Evolutionary conservation across 2,797 vertebrate species (phyloP).

Genomic region (Gymnocypris eckloni): DNA sequence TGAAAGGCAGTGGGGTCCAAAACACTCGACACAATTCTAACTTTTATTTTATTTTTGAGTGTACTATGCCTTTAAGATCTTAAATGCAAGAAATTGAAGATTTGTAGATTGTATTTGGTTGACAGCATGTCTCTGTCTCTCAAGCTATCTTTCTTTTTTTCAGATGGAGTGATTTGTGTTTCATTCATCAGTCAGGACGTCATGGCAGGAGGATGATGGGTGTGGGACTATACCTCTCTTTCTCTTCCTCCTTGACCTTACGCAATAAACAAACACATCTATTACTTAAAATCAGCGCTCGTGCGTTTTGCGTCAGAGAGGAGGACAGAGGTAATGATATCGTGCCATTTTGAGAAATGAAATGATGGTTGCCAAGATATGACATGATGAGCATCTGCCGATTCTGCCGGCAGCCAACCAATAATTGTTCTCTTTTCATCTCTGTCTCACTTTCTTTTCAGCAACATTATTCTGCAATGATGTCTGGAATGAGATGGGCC

Average conservation of each 20-base stretch:
- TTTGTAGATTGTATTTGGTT: conserved; percentile 1
- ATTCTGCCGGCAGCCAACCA: conserved; percentile 17
- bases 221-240: neutral
- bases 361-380: conserved; percentile 44
- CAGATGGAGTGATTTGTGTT: conserved; percentile 54
- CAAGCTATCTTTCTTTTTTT: conserved; percentile 60
- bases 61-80: neutral
- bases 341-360: conserved; percentile 32
- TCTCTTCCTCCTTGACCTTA: conserved; percentile 21
- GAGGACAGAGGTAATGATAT: conserved; percentile 44
- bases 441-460: conserved; percentile 31
- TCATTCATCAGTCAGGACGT: neutral
- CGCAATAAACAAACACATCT: conserved; percentile 16
- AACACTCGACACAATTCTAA: neutral
- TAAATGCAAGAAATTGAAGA: neutral
- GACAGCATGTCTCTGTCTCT: conserved; percentile 25
- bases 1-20: neutral
- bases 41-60: neutral
- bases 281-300: conserved; percentile 6
- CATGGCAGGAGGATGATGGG: conserved; percentile 7
- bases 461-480: conserved; percentile 20
- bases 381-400: conserved; percentile 46
- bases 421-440: conserved; percentile 44
- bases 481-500: conserved; percentile 28
- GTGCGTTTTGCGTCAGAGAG: neutral